Base-by-base conservation (phyloP, 2,888 invertebrate species). In the Teleogryllus oceanicus region DNA sequence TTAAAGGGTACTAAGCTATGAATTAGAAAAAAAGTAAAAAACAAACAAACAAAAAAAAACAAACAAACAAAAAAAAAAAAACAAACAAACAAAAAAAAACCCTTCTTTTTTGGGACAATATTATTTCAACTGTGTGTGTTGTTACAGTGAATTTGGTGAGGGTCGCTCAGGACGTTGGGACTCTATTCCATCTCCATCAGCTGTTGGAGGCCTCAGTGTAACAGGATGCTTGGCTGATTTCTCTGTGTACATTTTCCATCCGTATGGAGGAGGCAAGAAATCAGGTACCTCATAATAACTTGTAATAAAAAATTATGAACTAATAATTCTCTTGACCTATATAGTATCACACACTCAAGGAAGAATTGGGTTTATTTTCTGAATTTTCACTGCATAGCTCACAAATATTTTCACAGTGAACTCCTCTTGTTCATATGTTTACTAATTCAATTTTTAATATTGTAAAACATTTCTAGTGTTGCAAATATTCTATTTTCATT, bases 191-290 rank as follows among this genome's bases (percentile, higher is more conserved):
- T 90, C 91, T 0, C 91, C 93, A 2, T 91, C 93, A 2, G 93
- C 94, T 0, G 92, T 93, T 84, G 96, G 96, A 50, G 96, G 96
- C 0, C 89, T 96, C 2, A 96, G 98, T 87, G 96, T 99, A 11
- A 99, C 98, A 0, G 98, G 97, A 0, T 97, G 97, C 85, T 90
- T 99, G 81, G 96, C 97, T 0, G 98, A 98, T 88, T 99, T 99
- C 88, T 97, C 97, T 2, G 94, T 99, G 4, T 98, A 97, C 88
- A 96, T 99, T 85, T 99, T 98, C 89, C 99, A 99, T 89, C 99
- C 99, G 0, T 99, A 98, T 86, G 98, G 98, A 11, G 94, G 94
- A 78, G 92, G 92, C 10, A 96, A 96, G 87, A 96, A 96, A 87
- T 91, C 94, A 78, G 93, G 93, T 85, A 83, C 37, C 50, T 77